These are phyloP conservation scores for Podabrus alpinus DNA, from an alignment of 2,888 invertebrate species.

Conservation along the genomic window DNA sequence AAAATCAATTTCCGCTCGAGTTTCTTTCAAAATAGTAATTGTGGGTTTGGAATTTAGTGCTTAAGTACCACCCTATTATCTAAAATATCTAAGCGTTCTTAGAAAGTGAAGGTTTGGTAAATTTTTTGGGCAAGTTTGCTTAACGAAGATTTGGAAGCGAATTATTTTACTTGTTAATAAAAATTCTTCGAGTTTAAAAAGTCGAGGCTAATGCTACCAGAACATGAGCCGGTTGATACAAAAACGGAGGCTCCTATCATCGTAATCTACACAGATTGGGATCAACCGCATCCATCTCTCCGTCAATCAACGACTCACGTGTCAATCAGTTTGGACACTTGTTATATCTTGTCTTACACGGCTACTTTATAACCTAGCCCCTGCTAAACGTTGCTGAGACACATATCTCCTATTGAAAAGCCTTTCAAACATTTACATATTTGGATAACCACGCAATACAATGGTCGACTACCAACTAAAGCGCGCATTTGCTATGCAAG, in stretches of 20 bases:
- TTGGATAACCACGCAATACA: not conserved
- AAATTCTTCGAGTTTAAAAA: not conserved
- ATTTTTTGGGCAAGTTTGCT: not conserved
- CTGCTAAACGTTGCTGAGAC: constrained; percentile 38
- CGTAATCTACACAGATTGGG: constrained; percentile 57
- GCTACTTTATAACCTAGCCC: constrained; percentile 49
- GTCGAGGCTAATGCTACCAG: not conserved
- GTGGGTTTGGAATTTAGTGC: too few species aligned
- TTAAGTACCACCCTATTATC: too few species aligned
- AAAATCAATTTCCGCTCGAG: too few species aligned
- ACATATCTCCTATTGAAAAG: constrained; percentile 32
- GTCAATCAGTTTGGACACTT: constrained; percentile 56
- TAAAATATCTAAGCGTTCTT: too few species aligned
- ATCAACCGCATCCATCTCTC: constrained; percentile 56
- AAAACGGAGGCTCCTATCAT: constrained; percentile 35
- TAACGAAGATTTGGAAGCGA: not conserved
- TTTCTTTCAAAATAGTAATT: too few species aligned
- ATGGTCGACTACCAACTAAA: not conserved
- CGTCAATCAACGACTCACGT: constrained; percentile 57
- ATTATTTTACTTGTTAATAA: not conserved
- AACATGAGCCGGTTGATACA: constrained; percentile 20
- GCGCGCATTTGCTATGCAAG: not conserved
- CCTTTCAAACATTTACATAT: constrained; percentile 2
- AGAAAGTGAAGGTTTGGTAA: not conserved
- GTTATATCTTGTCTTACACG: constrained; percentile 55